Conservation (phyloP, 2,888 invertebrate genomes). For the Drosophila pseudotakahashii region DNA sequence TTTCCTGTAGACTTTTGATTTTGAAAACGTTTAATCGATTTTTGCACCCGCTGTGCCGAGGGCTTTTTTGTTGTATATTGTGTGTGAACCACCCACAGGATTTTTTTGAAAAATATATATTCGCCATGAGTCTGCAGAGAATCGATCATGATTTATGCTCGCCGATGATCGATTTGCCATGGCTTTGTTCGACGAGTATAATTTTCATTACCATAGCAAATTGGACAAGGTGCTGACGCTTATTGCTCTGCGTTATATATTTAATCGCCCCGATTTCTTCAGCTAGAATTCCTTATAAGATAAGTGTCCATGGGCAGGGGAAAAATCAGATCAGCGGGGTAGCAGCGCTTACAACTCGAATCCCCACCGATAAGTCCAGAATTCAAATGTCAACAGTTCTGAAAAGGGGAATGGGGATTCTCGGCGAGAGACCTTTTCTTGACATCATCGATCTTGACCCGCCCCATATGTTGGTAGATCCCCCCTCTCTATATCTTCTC, state of each 20-base stretch:
- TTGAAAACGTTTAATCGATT: constrained; percentile 81
- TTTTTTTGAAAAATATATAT: constrained; percentile 43
- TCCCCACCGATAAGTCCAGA: too few species aligned
- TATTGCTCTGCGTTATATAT: constrained; percentile 64
- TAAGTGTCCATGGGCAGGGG: constrained; percentile 4
- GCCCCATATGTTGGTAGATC: constrained; percentile 60
- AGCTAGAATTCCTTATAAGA: constrained; percentile 24
- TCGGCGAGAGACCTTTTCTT: constrained; percentile 45
- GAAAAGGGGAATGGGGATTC: constrained; percentile 30
- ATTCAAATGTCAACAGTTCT: constrained; percentile 71
- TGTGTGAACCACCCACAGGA: constrained; percentile 74
- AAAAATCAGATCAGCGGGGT: constrained; percentile 57
- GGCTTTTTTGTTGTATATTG: constrained; percentile 7
- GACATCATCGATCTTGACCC: constrained; percentile 76
- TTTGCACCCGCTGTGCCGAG: constrained; percentile 64
- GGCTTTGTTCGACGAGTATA: constrained; percentile 60
- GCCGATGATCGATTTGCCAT: constrained; percentile 58
- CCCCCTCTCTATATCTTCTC: background rate
- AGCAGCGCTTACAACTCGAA: constrained; percentile 54
- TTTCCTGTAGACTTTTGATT: background rate
- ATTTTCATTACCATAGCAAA: constrained; percentile 80
- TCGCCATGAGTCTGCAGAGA: constrained; percentile 65
- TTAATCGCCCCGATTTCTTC: constrained; percentile 36
- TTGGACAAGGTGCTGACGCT: constrained; percentile 81
- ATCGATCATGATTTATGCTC: constrained; percentile 67